Evolutionary conservation across 1,140 invertebrate species (phyloP).

Genomic region (Listronotus bonariensis): DNA sequence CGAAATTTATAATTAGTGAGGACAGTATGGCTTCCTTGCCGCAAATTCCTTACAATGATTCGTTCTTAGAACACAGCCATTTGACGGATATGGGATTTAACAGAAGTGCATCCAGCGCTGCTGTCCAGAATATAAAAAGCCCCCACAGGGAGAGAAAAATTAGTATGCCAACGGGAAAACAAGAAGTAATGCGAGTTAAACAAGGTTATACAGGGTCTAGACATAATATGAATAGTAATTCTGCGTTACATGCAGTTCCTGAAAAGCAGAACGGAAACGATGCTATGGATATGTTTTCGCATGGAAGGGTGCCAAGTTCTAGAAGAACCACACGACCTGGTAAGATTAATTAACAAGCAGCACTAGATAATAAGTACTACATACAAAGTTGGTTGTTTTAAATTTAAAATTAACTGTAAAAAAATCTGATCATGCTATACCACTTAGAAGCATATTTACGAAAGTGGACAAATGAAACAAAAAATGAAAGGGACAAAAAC

Average conservation of each 20-base stretch:
- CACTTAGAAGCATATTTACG: too few relatives aligned
- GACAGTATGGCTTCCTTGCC: slow-evolving; percentile 46
- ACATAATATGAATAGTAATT: slow-evolving; percentile 54
- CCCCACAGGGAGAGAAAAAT: slow-evolving; percentile 58
- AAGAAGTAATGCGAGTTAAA: slow-evolving; percentile 48
- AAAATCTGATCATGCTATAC: too few relatives aligned
- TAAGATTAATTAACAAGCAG: background rate
- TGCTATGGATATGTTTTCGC: slow-evolving; percentile 43
- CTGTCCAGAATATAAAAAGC: slow-evolving; percentile 59
- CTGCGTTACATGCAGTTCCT: slow-evolving; percentile 64
- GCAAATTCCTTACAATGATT: slow-evolving; percentile 48
- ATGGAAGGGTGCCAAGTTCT: slow-evolving; percentile 44
- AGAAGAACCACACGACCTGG: slow-evolving; percentile 28
- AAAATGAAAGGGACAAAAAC: too few relatives aligned
- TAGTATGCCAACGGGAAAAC: slow-evolving; percentile 58
- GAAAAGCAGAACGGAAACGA: slow-evolving; percentile 55
- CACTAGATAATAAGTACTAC: too few relatives aligned
- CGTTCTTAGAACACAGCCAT: slow-evolving; percentile 46
- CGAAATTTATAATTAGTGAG: slow-evolving; percentile 53
- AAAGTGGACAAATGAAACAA: too few relatives aligned
- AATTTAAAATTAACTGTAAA: too few relatives aligned
- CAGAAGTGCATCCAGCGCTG: slow-evolving; percentile 61
- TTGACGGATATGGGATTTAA: slow-evolving; percentile 46
- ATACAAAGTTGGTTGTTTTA: too few relatives aligned
- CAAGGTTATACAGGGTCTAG: slow-evolving; percentile 40